These are phyloP conservation scores for Alosa sapidissima DNA, from an alignment of 2,797 vertebrate species.

Conservation along the genomic window DNA sequence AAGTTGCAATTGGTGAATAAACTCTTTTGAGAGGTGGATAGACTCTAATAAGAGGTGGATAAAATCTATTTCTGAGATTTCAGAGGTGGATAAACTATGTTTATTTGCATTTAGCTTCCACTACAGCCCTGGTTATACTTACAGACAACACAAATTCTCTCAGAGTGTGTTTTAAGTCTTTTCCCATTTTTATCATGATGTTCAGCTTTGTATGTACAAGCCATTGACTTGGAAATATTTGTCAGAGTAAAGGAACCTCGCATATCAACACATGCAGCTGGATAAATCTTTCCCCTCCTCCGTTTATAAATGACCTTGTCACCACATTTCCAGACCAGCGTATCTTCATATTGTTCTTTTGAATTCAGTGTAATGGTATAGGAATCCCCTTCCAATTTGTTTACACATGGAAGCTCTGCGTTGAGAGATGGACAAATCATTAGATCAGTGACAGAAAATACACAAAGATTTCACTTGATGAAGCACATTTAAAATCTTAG, in stretches of 20 bases:
- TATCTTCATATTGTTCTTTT: neutral
- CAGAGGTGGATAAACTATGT: too few relatives aligned
- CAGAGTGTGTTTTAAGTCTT: neutral
- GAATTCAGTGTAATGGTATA: neutral
- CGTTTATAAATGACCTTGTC: neutral
- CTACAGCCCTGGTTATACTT: neutral
- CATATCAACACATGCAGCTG: neutral
- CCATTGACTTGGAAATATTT: neutral
- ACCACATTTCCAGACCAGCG: neutral
- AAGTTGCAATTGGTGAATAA: too few relatives aligned
- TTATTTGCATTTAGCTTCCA: too few relatives aligned
- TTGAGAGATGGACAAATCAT: neutral
- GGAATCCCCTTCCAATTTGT: neutral
- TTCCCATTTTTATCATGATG: neutral
- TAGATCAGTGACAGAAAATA: too few relatives aligned
- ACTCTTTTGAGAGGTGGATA: too few relatives aligned
- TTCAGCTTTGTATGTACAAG: neutral
- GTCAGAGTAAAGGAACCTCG: neutral
- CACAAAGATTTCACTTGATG: too few relatives aligned
- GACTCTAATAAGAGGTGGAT: too few relatives aligned
- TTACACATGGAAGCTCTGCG: neutral
- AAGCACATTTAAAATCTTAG: too few relatives aligned
- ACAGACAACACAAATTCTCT: neutral
- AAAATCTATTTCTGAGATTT: too few relatives aligned
- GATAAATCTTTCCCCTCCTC: neutral